phyloP scores from a whole-genome alignment of 2,888 invertebrate genomes.

The Stegophylla sp. region DNA sequence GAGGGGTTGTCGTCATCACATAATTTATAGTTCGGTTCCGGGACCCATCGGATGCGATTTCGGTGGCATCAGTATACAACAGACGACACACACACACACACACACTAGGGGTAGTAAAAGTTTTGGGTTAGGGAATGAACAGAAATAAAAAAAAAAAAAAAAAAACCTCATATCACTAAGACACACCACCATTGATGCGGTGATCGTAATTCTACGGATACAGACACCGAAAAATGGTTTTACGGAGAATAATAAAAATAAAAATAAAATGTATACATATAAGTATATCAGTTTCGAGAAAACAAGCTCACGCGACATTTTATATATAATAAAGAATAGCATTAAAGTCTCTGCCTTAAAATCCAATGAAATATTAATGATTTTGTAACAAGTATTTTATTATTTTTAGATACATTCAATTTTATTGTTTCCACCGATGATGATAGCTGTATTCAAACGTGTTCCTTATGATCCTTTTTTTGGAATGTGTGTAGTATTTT shows the following conservation, averaged over 20 bases:
- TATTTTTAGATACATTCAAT: neutral
- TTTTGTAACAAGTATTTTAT: slow-evolving; percentile 14
- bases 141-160: neutral
- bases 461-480: slow-evolving; percentile 18
- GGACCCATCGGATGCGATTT: slow-evolving; percentile 50
- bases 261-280: neutral
- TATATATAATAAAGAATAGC: slow-evolving; percentile 33
- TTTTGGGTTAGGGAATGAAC: slow-evolving; percentile 11
- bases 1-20: slow-evolving; percentile 25
- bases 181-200: slow-evolving; percentile 17
- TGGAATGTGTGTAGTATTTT: slow-evolving; percentile 4
- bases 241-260: slow-evolving; percentile 5
- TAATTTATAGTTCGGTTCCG: slow-evolving; percentile 55
- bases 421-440: neutral
- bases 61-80: neutral
- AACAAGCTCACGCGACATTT: neutral
- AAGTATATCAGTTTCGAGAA: no score
- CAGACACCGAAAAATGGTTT: slow-evolving; percentile 11
- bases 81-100: no score
- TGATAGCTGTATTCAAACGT: no score
- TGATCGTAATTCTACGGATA: slow-evolving; percentile 27
- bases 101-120: slow-evolving; percentile 20
- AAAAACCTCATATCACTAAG: slow-evolving; percentile 15
- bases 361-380: slow-evolving; percentile 48
- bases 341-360: slow-evolving; percentile 34